phyloP scores from a whole-genome alignment of 2,888 invertebrate genomes.

The Mesopsocus fuscifrons region DNA sequence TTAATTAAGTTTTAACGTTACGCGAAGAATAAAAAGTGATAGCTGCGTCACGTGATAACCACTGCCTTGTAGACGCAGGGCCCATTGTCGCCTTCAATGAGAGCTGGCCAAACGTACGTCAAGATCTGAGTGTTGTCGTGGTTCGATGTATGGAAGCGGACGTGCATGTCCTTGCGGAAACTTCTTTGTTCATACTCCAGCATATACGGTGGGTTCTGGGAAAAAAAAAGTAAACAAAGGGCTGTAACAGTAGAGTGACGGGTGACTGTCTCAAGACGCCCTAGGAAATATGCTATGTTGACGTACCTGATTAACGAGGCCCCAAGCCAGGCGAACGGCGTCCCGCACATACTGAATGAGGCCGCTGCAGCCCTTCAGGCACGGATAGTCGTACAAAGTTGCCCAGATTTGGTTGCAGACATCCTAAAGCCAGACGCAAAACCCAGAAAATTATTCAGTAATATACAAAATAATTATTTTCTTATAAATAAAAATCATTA shows the following conservation, averaged over 20 bases:
- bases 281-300: too few species aligned
- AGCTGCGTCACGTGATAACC: conserved; percentile 54
- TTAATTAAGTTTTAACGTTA: too few species aligned
- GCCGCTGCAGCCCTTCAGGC: conserved; percentile 57
- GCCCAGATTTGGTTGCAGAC: conserved; percentile 54
- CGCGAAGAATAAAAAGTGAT: too few species aligned
- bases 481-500: too few species aligned
- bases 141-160: conserved; percentile 57
- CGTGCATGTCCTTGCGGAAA: conserved; percentile 56
- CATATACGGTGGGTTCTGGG: conserved; percentile 24
- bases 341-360: conserved; percentile 62
- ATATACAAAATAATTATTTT: too few species aligned
- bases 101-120: conserved; percentile 73
- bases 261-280: too few species aligned
- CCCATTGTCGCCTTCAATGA: conserved; percentile 45
- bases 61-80: conserved; percentile 69
- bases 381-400: conserved; percentile 85
- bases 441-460: too few species aligned
- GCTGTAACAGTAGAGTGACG: too few species aligned
- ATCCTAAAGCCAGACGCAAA: conserved; percentile 26
- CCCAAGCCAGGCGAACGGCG: conserved; percentile 77
- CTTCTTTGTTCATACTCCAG: conserved; percentile 34
- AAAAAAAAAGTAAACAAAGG: conserved; percentile 17
- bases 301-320: conserved; percentile 48
- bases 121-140: conserved; percentile 53